Evolutionary conservation across 2,113 vertebrate genomes (phyloP).

Genomic region (Galeopterus variegatus): DNA sequence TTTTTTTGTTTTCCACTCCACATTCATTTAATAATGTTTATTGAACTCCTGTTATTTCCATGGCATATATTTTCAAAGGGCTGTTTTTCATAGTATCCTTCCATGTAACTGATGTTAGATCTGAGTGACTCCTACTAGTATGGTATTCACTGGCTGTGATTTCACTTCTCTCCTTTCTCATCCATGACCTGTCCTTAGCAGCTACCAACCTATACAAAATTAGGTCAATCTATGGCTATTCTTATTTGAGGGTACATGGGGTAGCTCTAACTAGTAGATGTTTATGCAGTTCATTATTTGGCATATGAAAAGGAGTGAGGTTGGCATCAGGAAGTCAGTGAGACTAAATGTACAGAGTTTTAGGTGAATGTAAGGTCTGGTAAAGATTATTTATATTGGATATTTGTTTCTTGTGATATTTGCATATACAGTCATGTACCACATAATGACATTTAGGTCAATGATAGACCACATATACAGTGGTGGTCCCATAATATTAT

Average conservation of each 20-base stretch:
- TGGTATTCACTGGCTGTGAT: not conserved
- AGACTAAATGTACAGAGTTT: slow-evolving; percentile 66
- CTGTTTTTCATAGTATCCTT: not conserved
- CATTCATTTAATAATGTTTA: slow-evolving; percentile 7
- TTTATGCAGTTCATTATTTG: not conserved
- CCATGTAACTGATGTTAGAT: not conserved
- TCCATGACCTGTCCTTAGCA: not conserved
- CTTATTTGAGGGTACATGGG: not conserved
- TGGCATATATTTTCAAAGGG: not conserved
- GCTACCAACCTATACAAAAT: not conserved
- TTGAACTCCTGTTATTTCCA: not conserved
- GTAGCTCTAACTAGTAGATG: not conserved
- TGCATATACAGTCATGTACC: not conserved
- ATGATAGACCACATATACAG: too few species aligned
- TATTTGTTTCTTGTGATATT: slow-evolving; percentile 41
- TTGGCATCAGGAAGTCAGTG: slow-evolving; percentile 75
- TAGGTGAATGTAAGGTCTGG: not conserved
- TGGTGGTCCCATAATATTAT: too few species aligned
- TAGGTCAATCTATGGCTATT: not conserved
- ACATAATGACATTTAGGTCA: too few species aligned
- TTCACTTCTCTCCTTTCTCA: slow-evolving; percentile 35
- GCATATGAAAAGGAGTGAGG: slow-evolving; percentile 62
- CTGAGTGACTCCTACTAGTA: not conserved
- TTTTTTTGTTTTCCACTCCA: slow-evolving; percentile 31
- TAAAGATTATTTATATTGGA: not conserved